Evolutionary conservation across 2,888 invertebrate species (phyloP).

Genomic region (Mesoligia furuncula): DNA sequence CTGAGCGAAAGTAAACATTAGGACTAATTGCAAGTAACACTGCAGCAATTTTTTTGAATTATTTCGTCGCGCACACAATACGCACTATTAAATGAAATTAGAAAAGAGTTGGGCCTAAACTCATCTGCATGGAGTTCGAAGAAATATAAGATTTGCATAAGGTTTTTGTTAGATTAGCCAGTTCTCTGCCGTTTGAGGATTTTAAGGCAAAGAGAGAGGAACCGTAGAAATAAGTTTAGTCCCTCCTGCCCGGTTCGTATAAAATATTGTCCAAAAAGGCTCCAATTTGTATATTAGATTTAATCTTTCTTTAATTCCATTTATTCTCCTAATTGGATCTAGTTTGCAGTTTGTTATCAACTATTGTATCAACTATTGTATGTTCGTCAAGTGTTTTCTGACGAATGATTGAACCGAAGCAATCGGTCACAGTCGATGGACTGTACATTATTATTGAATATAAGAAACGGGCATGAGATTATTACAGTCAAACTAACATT

Average conservation of each 20-base stretch:
- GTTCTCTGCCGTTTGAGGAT: neutral
- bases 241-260: constrained; percentile 27
- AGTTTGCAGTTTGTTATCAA: neutral
- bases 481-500: constrained; percentile 9
- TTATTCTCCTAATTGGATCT: neutral
- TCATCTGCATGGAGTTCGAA: constrained; percentile 11
- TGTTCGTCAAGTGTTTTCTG: neutral
- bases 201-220: neutral
- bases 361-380: neutral
- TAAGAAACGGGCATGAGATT: constrained; percentile 33
- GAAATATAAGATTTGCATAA: neutral
- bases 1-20: neutral
- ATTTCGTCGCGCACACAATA: constrained; percentile 13
- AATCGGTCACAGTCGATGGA: neutral
- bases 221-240: constrained; percentile 18
- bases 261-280: neutral
- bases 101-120: neutral
- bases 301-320: neutral
- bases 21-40: neutral
- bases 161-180: neutral
- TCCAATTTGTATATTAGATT: neutral
- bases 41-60: neutral
- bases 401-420: neutral
- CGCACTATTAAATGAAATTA: constrained; percentile 29
- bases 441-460: neutral